Base-by-base conservation (phyloP, 2,797 vertebrate species). In the Ptychadena robeensis region DNA sequence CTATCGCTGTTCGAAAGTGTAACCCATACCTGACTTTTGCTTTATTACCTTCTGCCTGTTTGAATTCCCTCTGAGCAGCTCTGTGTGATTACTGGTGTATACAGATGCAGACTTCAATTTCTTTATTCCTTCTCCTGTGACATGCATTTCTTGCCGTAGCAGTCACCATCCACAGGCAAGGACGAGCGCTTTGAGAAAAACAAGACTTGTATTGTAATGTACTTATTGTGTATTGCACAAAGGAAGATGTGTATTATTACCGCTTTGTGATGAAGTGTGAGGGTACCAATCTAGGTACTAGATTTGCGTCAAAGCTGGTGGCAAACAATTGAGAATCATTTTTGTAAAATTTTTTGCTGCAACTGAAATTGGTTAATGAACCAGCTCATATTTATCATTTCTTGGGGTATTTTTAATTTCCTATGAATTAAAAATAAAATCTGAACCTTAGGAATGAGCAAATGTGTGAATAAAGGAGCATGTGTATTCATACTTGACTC, bases 41-140 rank as follows among this genome's bases (percentile, higher is more conserved):
- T 79, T 79, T 83, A 57, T 69, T 59, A 68, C 48, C 48, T 61
- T 48, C 63, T 80, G 70, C 70, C 34, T 74, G 65, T 37, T 68
- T 79, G 68, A 59, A 59, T 48, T 61, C 53, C 64, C 77, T 9
- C 57, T 68, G 44, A 68, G 38, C 25, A 75, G 48, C 9, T 44
- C 9, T 57, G 35, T 59, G 71, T 64, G 77, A 75, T 80, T 80
- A 71, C 65, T 65, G n/a, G 37, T 53, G 9, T 76, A 48, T 70
- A 40, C 61, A 59, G 35, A 70, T 67, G 40, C 9, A 71, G 32
- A 25, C 68, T 65, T 73, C 15, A 79, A 37, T 48, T 79, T 78
- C 67, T 72, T 80, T 79, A 73, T 80, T 80, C 34, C 63, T 9
- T 84, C 68, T 67, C 44, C 65, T 68, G 30, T 80, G 35, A 79